Evolutionary conservation across 2,797 vertebrate species (phyloP).

Genomic region (Aeoliscus strigatus): DNA sequence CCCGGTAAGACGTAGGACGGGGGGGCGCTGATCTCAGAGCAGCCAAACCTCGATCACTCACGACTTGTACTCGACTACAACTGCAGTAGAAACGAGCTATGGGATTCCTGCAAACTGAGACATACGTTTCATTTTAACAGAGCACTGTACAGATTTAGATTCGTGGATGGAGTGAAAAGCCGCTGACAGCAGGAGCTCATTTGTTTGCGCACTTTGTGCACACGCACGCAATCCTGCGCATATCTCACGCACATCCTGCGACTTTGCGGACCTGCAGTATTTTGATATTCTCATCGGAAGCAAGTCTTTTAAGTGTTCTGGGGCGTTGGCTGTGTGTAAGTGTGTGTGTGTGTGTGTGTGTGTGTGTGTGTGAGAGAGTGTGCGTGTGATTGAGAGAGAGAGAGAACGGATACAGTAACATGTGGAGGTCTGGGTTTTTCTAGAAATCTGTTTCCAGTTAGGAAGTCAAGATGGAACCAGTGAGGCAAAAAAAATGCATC

Average conservation of each 20-base stretch:
- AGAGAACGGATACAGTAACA: slow-evolving; percentile 50
- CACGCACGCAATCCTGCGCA: not conserved
- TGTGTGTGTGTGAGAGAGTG: slow-evolving; percentile 11
- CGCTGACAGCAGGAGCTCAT: no score
- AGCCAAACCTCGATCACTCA: not conserved
- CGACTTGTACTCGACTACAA: not conserved
- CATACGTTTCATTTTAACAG: no score
- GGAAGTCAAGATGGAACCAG: slow-evolving; percentile 49
- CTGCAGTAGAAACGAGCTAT: not conserved
- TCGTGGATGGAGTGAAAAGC: no score
- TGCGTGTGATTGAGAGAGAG: slow-evolving; percentile 5
- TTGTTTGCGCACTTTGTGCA: not conserved
- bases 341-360: slow-evolving; percentile 16
- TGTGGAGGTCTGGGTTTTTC: slow-evolving; percentile 46
- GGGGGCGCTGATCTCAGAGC: not conserved
- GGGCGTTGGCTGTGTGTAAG: slow-evolving; percentile 64
- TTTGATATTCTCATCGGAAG: slow-evolving; percentile 43
- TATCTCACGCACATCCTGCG: not conserved
- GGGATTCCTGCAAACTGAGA: no score
- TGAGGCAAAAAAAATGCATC: slow-evolving; percentile 53
- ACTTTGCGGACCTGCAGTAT: slow-evolving; percentile 13
- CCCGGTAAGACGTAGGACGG: slow-evolving; percentile 41
- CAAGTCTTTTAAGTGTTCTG: slow-evolving; percentile 38
- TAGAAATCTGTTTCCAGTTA: slow-evolving; percentile 77
- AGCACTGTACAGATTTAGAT: no score